A percentile compares a stretch with the other conserved stretches of the same genome.
Evolutionary conservation across 37 sponge, comb jelly and placozoan species (phyloP).

Genomic region (Aphrocallistes beatrix): DNA sequence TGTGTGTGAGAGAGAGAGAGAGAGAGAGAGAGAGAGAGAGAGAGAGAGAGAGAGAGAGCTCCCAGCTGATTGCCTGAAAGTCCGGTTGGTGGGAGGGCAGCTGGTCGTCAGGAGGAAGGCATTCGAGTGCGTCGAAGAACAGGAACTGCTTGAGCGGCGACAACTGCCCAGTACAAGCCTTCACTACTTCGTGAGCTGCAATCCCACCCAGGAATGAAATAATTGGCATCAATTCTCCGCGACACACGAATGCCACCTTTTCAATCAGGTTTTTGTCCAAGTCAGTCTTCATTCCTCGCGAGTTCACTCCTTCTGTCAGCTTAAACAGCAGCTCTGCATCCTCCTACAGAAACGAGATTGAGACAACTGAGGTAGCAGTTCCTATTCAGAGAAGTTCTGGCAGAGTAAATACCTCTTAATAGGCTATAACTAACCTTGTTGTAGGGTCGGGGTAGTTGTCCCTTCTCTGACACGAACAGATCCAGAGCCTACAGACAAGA

Average conservation of each 20-base stretch:
- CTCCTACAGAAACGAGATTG: slow-evolving; percentile 18
- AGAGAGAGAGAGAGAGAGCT: too few relatives aligned
- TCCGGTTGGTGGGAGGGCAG: slow-evolving; percentile 30
- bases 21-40: too few relatives aligned
- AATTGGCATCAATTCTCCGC: slow-evolving; percentile 67
- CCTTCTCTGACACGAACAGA: slow-evolving; percentile 6
- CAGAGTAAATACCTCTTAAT: too few relatives aligned
- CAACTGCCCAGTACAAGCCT: slow-evolving; percentile 91
- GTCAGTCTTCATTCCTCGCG: slow-evolving; percentile 27
- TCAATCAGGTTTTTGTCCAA: slow-evolving; percentile 51
- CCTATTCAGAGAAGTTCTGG: too few relatives aligned
- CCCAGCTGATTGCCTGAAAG: too few relatives aligned
- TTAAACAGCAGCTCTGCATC: slow-evolving; percentile 44
- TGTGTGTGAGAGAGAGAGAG: too few relatives aligned
- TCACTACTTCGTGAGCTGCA: slow-evolving; percentile 86
- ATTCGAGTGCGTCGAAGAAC: slow-evolving; percentile 81
- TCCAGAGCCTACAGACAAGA: slow-evolving; percentile 25
- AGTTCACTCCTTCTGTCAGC: slow-evolving; percentile 38
- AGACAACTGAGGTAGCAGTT: too few relatives aligned
- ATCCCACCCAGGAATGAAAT: slow-evolving; percentile 82
- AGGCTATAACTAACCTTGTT: slow-evolving; percentile 40
- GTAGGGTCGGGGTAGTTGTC: slow-evolving; percentile 47
- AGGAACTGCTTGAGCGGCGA: slow-evolving; percentile 76
- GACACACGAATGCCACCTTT: slow-evolving; percentile 47
- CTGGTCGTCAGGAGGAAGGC: slow-evolving; percentile 39